Conservation (phyloP, 2,888 invertebrate genomes). For the Ophioninae sp. region DNA sequence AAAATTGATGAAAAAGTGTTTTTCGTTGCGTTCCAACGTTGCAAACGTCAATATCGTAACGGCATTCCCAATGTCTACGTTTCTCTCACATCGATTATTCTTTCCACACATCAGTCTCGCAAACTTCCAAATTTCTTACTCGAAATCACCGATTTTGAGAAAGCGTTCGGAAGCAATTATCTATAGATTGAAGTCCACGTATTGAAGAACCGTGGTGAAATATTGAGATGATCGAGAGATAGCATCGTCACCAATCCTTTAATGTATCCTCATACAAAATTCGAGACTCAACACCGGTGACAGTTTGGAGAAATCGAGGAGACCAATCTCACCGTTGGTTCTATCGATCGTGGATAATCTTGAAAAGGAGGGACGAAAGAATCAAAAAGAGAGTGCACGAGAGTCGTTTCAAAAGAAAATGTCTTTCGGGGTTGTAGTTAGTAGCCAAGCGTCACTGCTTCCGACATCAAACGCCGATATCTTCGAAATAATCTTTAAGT, state of each 20-base stretch:
- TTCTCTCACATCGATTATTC: too few relatives aligned
- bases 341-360: constrained; percentile 37
- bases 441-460: too few relatives aligned
- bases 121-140: not conserved
- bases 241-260: constrained; percentile 7
- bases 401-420: too few relatives aligned
- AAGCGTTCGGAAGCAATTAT: not conserved
- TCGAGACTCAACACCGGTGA: constrained; percentile 35
- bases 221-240: constrained; percentile 17
- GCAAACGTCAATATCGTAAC: too few relatives aligned
- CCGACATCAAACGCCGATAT: too few relatives aligned
- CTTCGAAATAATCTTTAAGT: too few relatives aligned
- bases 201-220: constrained; percentile 3
- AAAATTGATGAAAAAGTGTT: too few relatives aligned
- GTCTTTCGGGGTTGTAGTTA: too few relatives aligned
- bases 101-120: not conserved
- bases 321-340: constrained; percentile 31
- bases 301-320: constrained; percentile 49
- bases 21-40: too few relatives aligned
- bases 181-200: not conserved
- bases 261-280: constrained; percentile 43
- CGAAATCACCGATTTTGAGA: not conserved
- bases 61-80: too few relatives aligned
- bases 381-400: not conserved
- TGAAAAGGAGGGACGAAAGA: constrained; percentile 9